Evolutionary conservation across 2,113 vertebrate species (phyloP), one percentile per base, ranked within the genome.

Genomic region (Neolamprologus kungweensis): DNA sequence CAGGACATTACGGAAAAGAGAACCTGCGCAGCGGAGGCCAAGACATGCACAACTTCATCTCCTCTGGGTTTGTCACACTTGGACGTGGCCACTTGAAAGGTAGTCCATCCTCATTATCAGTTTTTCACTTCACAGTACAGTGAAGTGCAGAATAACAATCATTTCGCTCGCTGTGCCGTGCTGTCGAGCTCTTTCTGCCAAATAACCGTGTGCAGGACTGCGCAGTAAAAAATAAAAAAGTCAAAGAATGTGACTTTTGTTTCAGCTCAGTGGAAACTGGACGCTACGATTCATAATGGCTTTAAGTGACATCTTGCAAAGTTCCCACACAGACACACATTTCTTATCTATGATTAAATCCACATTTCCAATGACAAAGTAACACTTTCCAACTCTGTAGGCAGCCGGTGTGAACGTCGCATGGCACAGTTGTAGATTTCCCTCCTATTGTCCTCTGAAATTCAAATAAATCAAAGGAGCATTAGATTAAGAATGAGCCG

Each of bases 21-120:
- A 96, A 97, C 93, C 97, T 98, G 89, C 97, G 97, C 89, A 96
- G 97, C 11, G 98, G 97, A 95, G 97, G 97, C 82, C 98, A 97
- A 14, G 98, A 99, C 96, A 96, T 98, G 94, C 98, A 99, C 92
- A 98, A 98, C 94, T 99, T 98, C 97, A 98, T 99, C 96, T 99
- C 98, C 78, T 99, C 99, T 12, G 99, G 98, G 45, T 99, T 99
- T 91, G 98, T 99, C 96, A 99, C 99, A 0, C 97, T 99, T 86
- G 98, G 98, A 95, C 97, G 99, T 87, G 97, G 98, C 94, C 98
- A 98, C 94, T 95, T 97, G 85, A 99, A 99, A 98, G 98, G 99
- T 99, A 98, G 95, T 95, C 55, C 12, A 28, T 35, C 79, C 31
- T 37, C 28, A 9, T 63, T 14, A 11, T 45, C 8, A n/a, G n/a